Base-by-base conservation (phyloP, 2,113 vertebrate genomes). In the Indri indri region DNA sequence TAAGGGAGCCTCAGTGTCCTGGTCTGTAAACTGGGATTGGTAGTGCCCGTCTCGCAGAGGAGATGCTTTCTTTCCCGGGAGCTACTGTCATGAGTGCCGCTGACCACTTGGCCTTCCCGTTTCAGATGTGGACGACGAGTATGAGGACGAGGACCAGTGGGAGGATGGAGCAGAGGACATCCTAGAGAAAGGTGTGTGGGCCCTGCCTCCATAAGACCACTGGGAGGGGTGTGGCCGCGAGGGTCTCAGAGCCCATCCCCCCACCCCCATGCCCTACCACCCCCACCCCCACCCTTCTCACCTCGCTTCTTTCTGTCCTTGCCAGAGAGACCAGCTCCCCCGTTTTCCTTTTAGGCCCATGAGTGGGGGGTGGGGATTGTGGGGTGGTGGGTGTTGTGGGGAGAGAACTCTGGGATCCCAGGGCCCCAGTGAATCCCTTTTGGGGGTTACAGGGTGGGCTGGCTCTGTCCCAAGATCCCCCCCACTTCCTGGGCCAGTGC, bases 141-240 rank as follows among this genome's bases (percentile, higher is more conserved):
- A 99, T n/a, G 99, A 99, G 90, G 99, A 99, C 0, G 99, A 99
- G 73, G 99, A 99, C 88, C 99, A 99, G 66, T 99, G 99, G 99
- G 99, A 99, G 70, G 99, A 99, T 0, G 99, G 99, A 25, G 99
- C 99, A 0, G 99, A 99, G 90, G 99, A 99, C 79, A 99, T 99
- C 88, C 95, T 99, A 95, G 99, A 99, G 97, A 99, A 99, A 99
- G 99, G 99, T 99, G 93, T 94, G 86, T 12, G 95, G 89, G 66
- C 40, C 95, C 94, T 70, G 9, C 50, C 77, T 81, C 83, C 37
- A 11, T 3, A 32, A 59, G 84, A 77, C 71, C 45, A 7, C 27
- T 11, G 0, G 12, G 83, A 23, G n/a, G 86, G 42, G 27, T 5
- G 13, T 54, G 59, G 92, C 84, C 3, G 1, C 92, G 65, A 74